These are phyloP conservation scores for Sinelater perroti DNA, from an alignment of 2,888 invertebrate species.

Conservation along the genomic window DNA sequence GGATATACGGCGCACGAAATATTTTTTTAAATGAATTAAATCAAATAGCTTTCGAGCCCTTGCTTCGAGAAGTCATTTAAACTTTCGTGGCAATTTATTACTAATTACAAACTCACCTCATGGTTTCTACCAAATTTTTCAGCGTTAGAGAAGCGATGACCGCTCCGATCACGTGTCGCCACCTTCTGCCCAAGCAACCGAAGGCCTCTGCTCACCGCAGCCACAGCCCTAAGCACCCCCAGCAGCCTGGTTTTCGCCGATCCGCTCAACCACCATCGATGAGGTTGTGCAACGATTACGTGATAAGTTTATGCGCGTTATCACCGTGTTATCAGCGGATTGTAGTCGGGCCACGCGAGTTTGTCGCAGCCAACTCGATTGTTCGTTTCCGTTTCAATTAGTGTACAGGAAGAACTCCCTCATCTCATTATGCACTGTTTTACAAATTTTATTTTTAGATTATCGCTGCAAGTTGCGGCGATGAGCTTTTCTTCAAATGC, in stretches of 20 bases:
- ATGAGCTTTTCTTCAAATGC: slow-evolving; percentile 4
- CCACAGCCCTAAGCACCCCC: neutral
- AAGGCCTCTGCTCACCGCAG: neutral
- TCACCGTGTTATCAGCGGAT: slow-evolving; percentile 50
- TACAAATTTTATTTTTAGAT: slow-evolving; percentile 62
- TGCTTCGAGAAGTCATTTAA: too few relatives aligned
- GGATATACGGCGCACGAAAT: too few relatives aligned
- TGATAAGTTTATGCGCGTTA: slow-evolving; percentile 38
- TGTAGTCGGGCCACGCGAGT: slow-evolving; percentile 54
- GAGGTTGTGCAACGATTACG: slow-evolving; percentile 27
- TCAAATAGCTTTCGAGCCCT: too few relatives aligned
- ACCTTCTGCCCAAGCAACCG: too few relatives aligned
- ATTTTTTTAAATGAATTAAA: too few relatives aligned
- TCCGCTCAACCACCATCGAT: slow-evolving; percentile 12
- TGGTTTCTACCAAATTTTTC: too few relatives aligned
- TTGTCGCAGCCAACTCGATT: slow-evolving; percentile 59
- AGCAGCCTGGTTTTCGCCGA: slow-evolving; percentile 4
- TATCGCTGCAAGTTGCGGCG: slow-evolving; percentile 35
- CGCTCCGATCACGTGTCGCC: too few relatives aligned
- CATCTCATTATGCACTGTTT: slow-evolving; percentile 63
- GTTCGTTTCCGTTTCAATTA: slow-evolving; percentile 63
- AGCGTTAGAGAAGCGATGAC: too few relatives aligned
- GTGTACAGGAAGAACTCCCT: slow-evolving; percentile 62
- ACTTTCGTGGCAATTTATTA: too few relatives aligned
- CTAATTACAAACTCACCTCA: too few relatives aligned